phyloP scores from a whole-genome alignment of 2,888 invertebrate species.

The Athalia rosae region DNA sequence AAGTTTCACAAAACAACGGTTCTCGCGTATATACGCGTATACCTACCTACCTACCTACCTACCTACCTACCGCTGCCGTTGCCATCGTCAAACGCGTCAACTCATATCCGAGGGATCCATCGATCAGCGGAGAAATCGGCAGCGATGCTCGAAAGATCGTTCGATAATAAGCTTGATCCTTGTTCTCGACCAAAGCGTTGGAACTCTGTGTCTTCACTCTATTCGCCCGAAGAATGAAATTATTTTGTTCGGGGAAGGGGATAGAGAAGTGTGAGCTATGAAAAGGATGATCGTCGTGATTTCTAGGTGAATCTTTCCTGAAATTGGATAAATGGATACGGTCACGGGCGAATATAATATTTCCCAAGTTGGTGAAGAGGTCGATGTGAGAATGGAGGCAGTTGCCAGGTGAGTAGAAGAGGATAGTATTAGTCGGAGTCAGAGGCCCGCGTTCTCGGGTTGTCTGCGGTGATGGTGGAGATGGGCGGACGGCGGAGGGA shows the following conservation, averaged over 20 bases:
- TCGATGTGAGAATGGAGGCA: constrained; percentile 67
- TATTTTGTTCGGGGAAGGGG: too few relatives aligned
- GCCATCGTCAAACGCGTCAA: not conserved
- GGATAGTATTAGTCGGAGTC: constrained; percentile 8
- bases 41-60: too few relatives aligned
- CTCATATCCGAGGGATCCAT: constrained; percentile 25
- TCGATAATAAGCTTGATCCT: constrained; percentile 7
- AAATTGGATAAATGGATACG: too few relatives aligned
- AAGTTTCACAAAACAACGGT: constrained; percentile 35
- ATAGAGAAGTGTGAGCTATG: too few relatives aligned
- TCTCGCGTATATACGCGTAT: not conserved
- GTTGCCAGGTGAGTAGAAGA: constrained; percentile 55
- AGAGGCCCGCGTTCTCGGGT: not conserved
- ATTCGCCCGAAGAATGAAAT: too few relatives aligned
- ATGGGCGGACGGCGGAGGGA: constrained; percentile 58
- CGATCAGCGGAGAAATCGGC: constrained; percentile 37
- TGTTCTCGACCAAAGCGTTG: not conserved
- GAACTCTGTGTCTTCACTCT: too few relatives aligned
- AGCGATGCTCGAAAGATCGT: constrained; percentile 8
- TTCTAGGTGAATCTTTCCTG: too few relatives aligned
- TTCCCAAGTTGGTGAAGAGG: too few relatives aligned
- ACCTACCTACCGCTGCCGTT: too few relatives aligned
- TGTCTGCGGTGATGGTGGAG: not conserved
- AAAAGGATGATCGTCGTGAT: too few relatives aligned
- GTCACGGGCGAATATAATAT: too few relatives aligned